Percentiles rank a stretch among this genome's conserved stretches.
Conservation (phyloP, 2,797 vertebrate species). For the Pipistrellus pipistrellus region DNA sequence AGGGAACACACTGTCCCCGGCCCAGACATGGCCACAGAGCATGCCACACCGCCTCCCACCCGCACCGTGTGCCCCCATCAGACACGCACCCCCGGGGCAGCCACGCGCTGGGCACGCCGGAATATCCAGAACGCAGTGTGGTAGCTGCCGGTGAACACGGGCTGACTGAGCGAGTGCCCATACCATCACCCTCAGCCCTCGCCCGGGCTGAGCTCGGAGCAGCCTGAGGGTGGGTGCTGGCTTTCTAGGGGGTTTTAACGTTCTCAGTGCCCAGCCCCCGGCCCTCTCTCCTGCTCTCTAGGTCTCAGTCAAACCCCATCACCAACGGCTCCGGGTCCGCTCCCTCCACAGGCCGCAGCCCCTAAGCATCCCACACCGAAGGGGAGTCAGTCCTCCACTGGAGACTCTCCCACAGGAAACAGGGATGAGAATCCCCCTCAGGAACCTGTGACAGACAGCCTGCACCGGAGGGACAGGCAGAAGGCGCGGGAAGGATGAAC, state of each 20-base stretch:
- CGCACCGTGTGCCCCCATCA: not conserved
- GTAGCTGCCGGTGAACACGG: not conserved
- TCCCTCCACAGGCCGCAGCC: slow-evolving; percentile 49
- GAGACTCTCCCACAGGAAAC: not conserved
- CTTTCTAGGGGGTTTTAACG: not conserved
- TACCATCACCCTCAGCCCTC: not conserved
- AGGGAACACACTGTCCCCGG: not conserved
- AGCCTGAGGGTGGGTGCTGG: not conserved
- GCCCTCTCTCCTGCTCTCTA: slow-evolving; percentile 16
- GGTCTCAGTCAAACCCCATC: slow-evolving; percentile 69
- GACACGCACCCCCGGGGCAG: not conserved
- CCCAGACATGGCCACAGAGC: not conserved
- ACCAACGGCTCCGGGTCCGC: slow-evolving; percentile 24
- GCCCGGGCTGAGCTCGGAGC: not conserved
- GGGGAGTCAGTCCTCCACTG: slow-evolving; percentile 70
- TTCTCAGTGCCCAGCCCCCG: not conserved
- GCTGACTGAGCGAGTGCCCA: accelerated
- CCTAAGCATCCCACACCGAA: slow-evolving; percentile 73
- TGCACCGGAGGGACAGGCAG: not conserved
- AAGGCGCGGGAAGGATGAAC: not conserved
- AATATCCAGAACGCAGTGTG: not conserved
- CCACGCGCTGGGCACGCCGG: not conserved
- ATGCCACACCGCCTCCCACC: not conserved
- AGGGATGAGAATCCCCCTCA: not conserved
- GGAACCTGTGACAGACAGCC: not conserved